These are phyloP conservation scores for Parauchenoglanis punctatus DNA, from an alignment of 2,797 vertebrate species.

Conservation along the genomic window DNA sequence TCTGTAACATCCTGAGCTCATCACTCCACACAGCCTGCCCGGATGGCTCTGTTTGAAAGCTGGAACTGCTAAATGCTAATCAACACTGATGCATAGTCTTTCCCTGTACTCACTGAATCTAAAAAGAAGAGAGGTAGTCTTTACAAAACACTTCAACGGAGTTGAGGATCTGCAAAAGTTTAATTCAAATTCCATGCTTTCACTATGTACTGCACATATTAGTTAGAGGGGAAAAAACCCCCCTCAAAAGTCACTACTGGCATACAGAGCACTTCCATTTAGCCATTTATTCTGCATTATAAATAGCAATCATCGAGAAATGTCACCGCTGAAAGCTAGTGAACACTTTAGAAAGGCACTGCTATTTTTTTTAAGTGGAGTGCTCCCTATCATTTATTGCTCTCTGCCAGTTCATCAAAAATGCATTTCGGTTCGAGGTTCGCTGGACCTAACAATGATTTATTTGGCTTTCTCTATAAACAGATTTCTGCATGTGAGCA, in stretches of 20 bases:
- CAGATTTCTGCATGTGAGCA: slow-evolving; percentile 48
- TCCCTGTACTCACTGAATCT: slow-evolving; percentile 29
- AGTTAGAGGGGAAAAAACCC: slow-evolving; percentile 30
- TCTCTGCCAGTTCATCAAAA: slow-evolving; percentile 63
- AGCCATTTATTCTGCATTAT: slow-evolving; percentile 60
- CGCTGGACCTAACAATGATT: slow-evolving; percentile 53
- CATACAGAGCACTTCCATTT: slow-evolving; percentile 51
- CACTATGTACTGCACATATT: neutral
- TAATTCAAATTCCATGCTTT: neutral
- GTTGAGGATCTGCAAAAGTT: neutral
- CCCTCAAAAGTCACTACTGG: slow-evolving; percentile 52
- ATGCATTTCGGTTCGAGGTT: slow-evolving; percentile 61
- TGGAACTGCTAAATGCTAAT: slow-evolving; percentile 47
- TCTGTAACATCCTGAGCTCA: slow-evolving; percentile 24
- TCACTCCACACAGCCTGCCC: slow-evolving; percentile 17
- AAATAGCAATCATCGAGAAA: slow-evolving; percentile 75
- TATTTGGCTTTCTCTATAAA: slow-evolving; percentile 53
- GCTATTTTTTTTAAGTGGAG: slow-evolving; percentile 61
- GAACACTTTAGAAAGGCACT: slow-evolving; percentile 64
- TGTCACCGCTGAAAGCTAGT: slow-evolving; percentile 76
- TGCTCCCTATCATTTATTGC: slow-evolving; percentile 55
- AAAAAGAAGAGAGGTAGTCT: neutral
- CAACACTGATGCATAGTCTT: slow-evolving; percentile 33
- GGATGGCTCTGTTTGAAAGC: slow-evolving; percentile 49
- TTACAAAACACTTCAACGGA: neutral